phyloP scores from a whole-genome alignment of 2,113 vertebrate species.

The Passer domesticus region DNA sequence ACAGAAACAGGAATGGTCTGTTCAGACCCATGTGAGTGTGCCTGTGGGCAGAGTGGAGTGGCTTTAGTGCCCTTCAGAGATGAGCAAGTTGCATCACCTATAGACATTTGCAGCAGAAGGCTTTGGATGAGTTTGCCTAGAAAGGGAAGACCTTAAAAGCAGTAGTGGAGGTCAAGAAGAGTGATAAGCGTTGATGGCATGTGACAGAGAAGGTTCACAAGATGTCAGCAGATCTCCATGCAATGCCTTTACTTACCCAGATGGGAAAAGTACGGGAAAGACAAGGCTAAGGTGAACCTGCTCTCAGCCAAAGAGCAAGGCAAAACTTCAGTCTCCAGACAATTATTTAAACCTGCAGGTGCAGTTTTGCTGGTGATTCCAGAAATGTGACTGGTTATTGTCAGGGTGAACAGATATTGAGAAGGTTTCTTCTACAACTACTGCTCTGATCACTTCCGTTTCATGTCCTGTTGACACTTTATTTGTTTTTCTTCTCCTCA shows the following conservation, averaged over 20 bases:
- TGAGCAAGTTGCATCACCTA: neutral
- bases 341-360: neutral
- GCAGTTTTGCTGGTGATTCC: neutral
- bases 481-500: neutral
- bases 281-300: neutral
- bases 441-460: neutral
- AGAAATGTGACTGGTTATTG: accelerated
- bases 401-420: neutral
- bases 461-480: neutral
- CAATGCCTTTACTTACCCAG: neutral
- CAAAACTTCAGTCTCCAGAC: neutral
- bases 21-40: neutral
- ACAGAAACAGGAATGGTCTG: neutral
- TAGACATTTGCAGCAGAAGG: neutral
- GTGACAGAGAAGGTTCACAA: neutral
- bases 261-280: neutral
- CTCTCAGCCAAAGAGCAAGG: accelerated
- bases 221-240: neutral
- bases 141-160: neutral
- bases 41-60: neutral
- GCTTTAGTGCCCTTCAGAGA: neutral
- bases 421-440: neutral
- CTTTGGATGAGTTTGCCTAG: neutral
- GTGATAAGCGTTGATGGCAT: accelerated
- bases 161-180: neutral